Conservation (phyloP, 2,797 vertebrate genomes). For the Pygocentrus nattereri region DNA sequence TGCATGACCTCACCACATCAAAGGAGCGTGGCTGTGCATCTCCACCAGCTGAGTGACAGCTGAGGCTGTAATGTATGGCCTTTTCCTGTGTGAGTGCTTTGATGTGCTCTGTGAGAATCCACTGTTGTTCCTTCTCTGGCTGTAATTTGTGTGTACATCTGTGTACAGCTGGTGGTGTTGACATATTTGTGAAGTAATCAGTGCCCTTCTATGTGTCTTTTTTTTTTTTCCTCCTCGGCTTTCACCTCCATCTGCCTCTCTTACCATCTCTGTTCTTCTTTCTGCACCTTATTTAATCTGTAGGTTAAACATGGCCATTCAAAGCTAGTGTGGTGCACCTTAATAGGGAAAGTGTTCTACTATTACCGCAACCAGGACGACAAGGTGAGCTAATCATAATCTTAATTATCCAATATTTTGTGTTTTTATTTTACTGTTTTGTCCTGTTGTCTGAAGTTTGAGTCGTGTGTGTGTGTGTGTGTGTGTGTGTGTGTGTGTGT, state of each 20-base stretch:
- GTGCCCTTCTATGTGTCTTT: background rate
- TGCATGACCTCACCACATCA: constrained; percentile 50
- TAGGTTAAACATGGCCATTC: constrained; percentile 97
- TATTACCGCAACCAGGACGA: constrained; percentile 95
- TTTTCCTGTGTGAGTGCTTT: constrained; percentile 55
- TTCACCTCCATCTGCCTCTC: background rate
- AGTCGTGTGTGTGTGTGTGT: background rate
- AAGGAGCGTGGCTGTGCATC: constrained; percentile 44
- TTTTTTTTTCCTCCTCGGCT: too few relatives aligned
- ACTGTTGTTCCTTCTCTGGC: background rate
- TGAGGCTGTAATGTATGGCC: constrained; percentile 49
- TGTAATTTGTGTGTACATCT: constrained; percentile 29
- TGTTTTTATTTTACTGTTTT: background rate
- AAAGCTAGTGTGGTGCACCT: constrained; percentile 93
- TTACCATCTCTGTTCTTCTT: background rate
- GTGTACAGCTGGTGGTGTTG: constrained; percentile 1
- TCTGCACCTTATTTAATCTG: constrained; percentile 27
- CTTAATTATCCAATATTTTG: background rate
- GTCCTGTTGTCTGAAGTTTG: background rate
- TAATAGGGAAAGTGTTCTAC: constrained; percentile 89
- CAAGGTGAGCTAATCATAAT: constrained; percentile 78
- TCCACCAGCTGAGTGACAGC: constrained; percentile 66
- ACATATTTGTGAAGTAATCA: background rate
- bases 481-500: background rate
- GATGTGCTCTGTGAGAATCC: constrained; percentile 9